A percentile compares a stretch with the other conserved stretches of the same genome.
Evolutionary conservation across 2,113 vertebrate genomes (phyloP).

Genomic region (Serinus canaria): DNA sequence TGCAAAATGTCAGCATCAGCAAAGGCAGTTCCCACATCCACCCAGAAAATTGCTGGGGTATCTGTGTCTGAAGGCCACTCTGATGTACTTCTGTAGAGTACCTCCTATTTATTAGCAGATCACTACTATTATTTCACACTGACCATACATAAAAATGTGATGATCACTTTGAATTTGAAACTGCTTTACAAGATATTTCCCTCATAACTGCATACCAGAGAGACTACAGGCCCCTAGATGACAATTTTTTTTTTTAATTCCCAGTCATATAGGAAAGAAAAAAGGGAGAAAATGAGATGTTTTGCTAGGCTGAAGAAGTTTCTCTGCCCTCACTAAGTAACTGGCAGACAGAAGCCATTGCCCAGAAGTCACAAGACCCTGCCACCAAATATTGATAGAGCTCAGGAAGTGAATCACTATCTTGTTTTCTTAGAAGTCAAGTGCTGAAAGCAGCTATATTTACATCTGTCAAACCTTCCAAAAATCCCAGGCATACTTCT

Average conservation of each 20-base stretch:
- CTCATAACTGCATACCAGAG: not conserved
- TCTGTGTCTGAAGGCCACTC: not conserved
- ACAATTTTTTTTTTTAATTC: not conserved
- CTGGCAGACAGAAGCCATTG: fast-evolving
- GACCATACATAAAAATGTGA: not conserved
- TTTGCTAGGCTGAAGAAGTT: not conserved
- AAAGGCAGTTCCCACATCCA: not conserved
- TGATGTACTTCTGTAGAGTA: not conserved
- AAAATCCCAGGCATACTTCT: not conserved
- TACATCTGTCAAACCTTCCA: not conserved
- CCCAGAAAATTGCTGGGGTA: not conserved
- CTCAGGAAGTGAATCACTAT: not conserved
- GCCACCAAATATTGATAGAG: not conserved
- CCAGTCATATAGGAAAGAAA: not conserved
- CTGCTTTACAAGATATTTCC: not conserved
- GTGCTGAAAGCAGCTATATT: not conserved
- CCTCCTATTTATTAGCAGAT: not conserved
- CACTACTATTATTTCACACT: not conserved
- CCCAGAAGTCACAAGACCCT: not conserved
- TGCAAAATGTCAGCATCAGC: not conserved
- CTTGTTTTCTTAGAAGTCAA: not conserved
- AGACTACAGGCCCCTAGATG: not conserved
- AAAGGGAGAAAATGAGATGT: not conserved
- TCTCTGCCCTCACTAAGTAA: not conserved
- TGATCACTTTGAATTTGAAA: not conserved